A percentile compares a stretch with the other conserved stretches of the same genome.
These are phyloP conservation scores for Tricholauxania praeusta DNA, from an alignment of 2,888 invertebrate genomes.

Conservation along the genomic window DNA sequence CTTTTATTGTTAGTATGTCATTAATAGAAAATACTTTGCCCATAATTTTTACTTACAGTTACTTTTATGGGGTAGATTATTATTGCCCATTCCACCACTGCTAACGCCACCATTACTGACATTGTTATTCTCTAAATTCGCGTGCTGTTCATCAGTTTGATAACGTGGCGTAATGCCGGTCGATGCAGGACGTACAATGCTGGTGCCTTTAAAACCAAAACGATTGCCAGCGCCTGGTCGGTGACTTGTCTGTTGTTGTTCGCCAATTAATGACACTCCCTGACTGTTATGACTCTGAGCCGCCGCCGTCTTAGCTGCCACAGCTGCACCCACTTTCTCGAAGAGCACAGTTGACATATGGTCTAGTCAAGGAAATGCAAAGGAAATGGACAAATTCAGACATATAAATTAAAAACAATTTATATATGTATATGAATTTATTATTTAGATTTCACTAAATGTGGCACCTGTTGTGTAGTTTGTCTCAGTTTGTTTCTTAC, in stretches of 20 bases:
- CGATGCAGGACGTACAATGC: conserved; percentile 68
- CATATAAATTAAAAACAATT: too few relatives aligned
- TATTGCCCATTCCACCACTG: conserved; percentile 61
- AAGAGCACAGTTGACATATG: conserved; percentile 53
- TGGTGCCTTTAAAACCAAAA: conserved; percentile 80
- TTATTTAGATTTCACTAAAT: too few relatives aligned
- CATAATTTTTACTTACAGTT: conserved; percentile 57
- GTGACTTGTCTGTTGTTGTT: conserved; percentile 52
- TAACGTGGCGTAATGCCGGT: conserved; percentile 75
- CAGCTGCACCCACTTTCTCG: conserved; percentile 64
- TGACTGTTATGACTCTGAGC: conserved; percentile 47
- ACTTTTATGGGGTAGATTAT: conserved; percentile 47
- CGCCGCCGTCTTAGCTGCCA: conserved; percentile 40
- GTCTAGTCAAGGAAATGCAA: conserved; percentile 38
- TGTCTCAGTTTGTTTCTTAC: too few relatives aligned
- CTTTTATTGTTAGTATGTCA: neutral
- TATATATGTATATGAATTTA: too few relatives aligned
- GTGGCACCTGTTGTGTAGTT: too few relatives aligned
- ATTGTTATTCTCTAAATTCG: conserved; percentile 70
- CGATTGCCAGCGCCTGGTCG: conserved; percentile 73
- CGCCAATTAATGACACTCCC: conserved; percentile 42
- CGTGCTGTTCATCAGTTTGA: conserved; percentile 68
- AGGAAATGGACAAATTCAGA: conserved; percentile 17
- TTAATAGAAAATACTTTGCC: conserved; percentile 12
- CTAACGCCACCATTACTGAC: conserved; percentile 50